Evolutionary conservation across 2,888 invertebrate species (phyloP), one percentile per base, ranked within the genome.

Genomic region (Scaptomyza parva): DNA sequence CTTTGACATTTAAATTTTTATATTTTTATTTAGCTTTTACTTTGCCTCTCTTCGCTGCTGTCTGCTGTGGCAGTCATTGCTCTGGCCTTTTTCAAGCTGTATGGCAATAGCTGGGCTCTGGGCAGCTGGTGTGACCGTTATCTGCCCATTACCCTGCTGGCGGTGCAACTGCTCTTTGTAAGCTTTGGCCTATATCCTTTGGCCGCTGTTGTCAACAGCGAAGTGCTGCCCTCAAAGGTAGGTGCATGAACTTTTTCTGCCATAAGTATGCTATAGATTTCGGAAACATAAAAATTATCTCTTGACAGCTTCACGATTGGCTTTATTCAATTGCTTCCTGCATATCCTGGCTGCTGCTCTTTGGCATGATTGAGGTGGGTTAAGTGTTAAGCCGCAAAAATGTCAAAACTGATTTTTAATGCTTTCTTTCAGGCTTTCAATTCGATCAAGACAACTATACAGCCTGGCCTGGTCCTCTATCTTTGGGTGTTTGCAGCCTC

Each of bases 141-240:
- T 81, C 24, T 90, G 26, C 79, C 89, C 14, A 63, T 90, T 22
- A 28, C 71, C 2, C 63, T 89, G 20, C 61, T 91, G 1, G 67
- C 76, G 0, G 26, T 67, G 1, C 84, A 88, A 18, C 57, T 90
- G 3, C 71, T 89, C 3, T 78, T 88, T 17, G 82, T 89, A 0
- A 88, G 84, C 61, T 70, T 89, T 18, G 91, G 91, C 1, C 69
- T 90, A 1, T 80, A 86, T 55, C 88, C 91, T 0, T 53, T 91
- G 52, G 83, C 89, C 0, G 83, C 88, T 7, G 81, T 89, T 14
- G 73, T 91, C 2, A 79, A 89, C 33, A 72, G 77, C 3, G 91
- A 91, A 63, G 78, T 89, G 4, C 30, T 90, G 43, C 88, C 89
- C 0, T 65, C 80, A 7, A 90, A 89, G 84, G 91, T 91, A 60